Evolutionary conservation across 2,888 invertebrate species (phyloP).

Genomic region (Lapara coniferarum): DNA sequence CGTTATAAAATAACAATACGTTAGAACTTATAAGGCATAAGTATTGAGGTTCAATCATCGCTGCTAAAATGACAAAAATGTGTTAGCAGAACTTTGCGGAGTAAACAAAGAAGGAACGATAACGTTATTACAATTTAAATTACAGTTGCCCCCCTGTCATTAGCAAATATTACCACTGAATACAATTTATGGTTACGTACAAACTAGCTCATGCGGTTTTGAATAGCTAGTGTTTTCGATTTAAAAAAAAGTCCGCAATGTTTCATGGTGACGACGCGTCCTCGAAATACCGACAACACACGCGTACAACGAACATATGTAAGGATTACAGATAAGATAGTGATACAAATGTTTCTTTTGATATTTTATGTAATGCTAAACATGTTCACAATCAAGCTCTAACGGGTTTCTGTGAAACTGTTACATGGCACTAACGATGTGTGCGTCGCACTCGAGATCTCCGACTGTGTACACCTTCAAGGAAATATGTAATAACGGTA

Average conservation of each 20-base stretch:
- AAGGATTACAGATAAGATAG: not conserved
- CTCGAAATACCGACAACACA: not conserved
- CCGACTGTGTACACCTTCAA: not conserved
- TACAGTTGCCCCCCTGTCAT: no score
- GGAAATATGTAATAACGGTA: constrained; percentile 26
- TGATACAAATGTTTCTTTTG: not conserved
- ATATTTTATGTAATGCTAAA: not conserved
- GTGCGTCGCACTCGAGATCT: not conserved
- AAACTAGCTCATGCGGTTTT: not conserved
- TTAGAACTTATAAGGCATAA: no score
- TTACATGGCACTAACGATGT: not conserved
- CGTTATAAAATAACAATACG: no score
- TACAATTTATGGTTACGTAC: not conserved
- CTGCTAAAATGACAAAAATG: no score
- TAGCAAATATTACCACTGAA: constrained; percentile 4
- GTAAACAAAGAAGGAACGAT: no score
- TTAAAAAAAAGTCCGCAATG: not conserved
- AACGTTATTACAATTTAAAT: no score
- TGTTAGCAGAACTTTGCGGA: no score
- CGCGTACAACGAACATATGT: not conserved
- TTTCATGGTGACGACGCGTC: not conserved
- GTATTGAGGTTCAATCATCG: no score
- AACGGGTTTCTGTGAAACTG: not conserved
- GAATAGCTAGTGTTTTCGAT: not conserved
- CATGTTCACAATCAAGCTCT: not conserved